Conservation (phyloP, 1,140 invertebrate genomes). For the Panulirus ornatus region DNA sequence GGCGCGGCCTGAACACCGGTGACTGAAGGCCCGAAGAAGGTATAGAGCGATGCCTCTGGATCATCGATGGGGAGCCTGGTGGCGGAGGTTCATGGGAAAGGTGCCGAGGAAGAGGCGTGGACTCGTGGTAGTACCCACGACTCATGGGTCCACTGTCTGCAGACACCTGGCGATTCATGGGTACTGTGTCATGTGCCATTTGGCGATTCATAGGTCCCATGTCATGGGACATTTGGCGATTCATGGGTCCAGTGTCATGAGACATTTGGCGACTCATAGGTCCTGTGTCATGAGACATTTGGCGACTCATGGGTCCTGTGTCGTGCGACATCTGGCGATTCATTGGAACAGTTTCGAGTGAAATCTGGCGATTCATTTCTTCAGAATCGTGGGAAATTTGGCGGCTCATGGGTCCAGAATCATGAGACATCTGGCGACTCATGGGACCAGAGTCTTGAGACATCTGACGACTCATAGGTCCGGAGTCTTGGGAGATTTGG, state of each 20-base stretch:
- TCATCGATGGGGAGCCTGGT: conserved; percentile 51
- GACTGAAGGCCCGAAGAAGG: conserved; percentile 60
- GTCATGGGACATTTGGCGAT: conserved; percentile 37
- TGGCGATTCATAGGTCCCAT: conserved; percentile 10
- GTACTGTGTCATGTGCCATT: conserved; percentile 10
- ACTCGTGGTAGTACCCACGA: conserved; percentile 48
- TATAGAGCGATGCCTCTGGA: conserved; percentile 66
- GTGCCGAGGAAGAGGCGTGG: conserved; percentile 41
- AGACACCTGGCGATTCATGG: conserved; percentile 5
- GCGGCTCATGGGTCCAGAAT: conserved; percentile 19
- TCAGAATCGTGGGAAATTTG: conserved; percentile 29
- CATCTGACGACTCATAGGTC: conserved; percentile 19
- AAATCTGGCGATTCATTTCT: conserved; percentile 11
- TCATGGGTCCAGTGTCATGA: background rate
- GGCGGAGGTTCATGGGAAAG: conserved; percentile 50
- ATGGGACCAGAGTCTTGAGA: conserved; percentile 21
- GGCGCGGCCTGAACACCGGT: conserved; percentile 67
- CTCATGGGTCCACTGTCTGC: conserved; percentile 14
- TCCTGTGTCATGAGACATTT: conserved; percentile 8
- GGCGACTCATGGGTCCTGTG: background rate
- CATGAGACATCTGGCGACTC: conserved; percentile 42
- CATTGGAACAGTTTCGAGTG: background rate
- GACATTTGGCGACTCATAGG: conserved; percentile 37
- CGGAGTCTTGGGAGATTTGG: background rate
- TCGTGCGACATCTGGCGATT: conserved; percentile 36